Conservation (phyloP, 2,888 invertebrate genomes). For the Uloborus plumipes region DNA sequence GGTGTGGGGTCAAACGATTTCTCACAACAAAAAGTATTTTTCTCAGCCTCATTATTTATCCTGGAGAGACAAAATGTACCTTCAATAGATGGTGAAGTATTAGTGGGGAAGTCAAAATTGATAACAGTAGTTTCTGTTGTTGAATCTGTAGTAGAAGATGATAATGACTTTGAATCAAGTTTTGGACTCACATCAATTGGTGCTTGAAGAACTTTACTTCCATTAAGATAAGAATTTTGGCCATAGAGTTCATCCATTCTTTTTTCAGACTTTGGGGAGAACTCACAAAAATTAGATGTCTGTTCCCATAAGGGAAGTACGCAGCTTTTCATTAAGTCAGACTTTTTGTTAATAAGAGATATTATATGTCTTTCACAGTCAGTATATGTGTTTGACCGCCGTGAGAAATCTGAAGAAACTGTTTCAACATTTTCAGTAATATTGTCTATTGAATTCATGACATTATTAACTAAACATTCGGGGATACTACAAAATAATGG, state of each 20-base stretch:
- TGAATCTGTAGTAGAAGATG: conserved; percentile 9
- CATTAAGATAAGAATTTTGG: conserved; percentile 28
- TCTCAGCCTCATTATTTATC: too few species aligned
- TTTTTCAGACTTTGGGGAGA: neutral
- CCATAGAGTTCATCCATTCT: neutral
- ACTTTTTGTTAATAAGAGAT: conserved; percentile 21
- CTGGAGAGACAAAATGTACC: conserved; percentile 20
- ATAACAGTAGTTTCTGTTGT: neutral
- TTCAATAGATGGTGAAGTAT: conserved; percentile 46
- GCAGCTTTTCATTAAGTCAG: conserved; percentile 6
- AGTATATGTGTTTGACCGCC: conserved; percentile 3
- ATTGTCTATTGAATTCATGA: conserved; percentile 10
- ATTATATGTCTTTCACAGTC: conserved; percentile 23
- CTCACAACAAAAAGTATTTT: too few species aligned
- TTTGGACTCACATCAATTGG: neutral
- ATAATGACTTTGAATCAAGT: neutral
- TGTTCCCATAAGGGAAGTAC: conserved; percentile 28
- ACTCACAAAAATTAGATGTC: neutral
- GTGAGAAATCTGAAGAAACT: conserved; percentile 18
- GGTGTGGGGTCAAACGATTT: too few species aligned
- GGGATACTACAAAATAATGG: conserved; percentile 47
- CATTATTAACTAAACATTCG: conserved; percentile 10
- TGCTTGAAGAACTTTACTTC: conserved; percentile 1
- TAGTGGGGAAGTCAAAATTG: conserved; percentile 21
- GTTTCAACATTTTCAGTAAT: conserved; percentile 4